Base-by-base conservation (phyloP, 2,888 invertebrate genomes). In the Drosophila koepferae region DNA sequence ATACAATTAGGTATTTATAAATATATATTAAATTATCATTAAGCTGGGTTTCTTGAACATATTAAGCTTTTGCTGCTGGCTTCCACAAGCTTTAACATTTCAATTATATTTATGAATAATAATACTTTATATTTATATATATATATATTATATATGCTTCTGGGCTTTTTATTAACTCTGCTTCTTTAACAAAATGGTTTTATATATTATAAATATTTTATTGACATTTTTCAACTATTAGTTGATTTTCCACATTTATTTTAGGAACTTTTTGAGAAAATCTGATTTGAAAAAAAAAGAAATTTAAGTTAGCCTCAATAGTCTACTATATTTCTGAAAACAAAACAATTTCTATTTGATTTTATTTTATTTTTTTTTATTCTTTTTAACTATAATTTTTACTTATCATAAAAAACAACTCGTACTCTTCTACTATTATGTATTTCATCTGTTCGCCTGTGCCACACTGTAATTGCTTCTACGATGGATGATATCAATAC, bases 381-480 rank as follows among this genome's bases (percentile, higher is more conserved):
- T 44, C 46, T 60, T 62, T 61, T 74, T 49, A 10, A 61, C 67
- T 78, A 69, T 78, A 63, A 76, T 78, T 78, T 78, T 78, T 72
- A 78, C 71, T 80, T 78, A 78, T 87, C 73, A 73, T 77, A 2
- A 80, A 80, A 83, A 82, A 83, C 76, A 82, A 87, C 77, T 86
- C 86, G 87, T 87, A 77, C 77, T 89, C 77, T 86, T 89, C 87
- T 87, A 89, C 87, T 90, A 78, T 78, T 90, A 91, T 92, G 92
- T 90, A 89, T 92, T 90, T 91, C 92, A 92, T 91, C 93, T 92
- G 91, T 92, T 92, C 92, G 92, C 91, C 91, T 92, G 91, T 91
- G 87, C 83, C 84, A 83, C 73, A 83, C 74, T 88, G 86, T 89
- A 86, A 85, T 90, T 89, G 92, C 92, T 92, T 92, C 89, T 81